A percentile compares a stretch with the other conserved stretches of the same genome.
Evolutionary conservation across 2,113 vertebrate genomes (phyloP).

Genomic region (Vanacampus margaritifer): DNA sequence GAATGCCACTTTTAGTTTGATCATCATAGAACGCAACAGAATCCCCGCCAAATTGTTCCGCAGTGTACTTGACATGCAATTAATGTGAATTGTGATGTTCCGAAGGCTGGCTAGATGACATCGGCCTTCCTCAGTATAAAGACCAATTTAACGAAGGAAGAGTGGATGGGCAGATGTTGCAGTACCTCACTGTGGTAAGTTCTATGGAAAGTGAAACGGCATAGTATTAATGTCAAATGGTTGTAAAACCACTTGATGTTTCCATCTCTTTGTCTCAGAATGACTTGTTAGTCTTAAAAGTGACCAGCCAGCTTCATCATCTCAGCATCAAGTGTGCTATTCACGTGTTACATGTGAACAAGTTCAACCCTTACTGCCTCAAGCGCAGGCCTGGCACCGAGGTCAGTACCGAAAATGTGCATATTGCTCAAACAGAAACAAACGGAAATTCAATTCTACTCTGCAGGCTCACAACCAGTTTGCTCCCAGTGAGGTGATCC

Average conservation of each 20-base stretch:
- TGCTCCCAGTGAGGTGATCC: conserved; percentile 84
- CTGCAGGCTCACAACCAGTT: conserved; percentile 70
- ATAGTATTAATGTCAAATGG: neutral
- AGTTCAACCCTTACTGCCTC: conserved; percentile 89
- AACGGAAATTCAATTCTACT: neutral
- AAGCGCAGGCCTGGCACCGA: conserved; percentile 87
- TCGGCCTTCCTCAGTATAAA: conserved; percentile 97
- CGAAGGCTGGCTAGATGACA: conserved; percentile 95
- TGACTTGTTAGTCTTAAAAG: conserved; percentile 92
- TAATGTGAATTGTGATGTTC: conserved; percentile 6
- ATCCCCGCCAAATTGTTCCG: no score
- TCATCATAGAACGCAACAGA: no score
- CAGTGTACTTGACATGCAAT: neutral
- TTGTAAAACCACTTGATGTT: neutral
- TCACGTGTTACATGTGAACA: conserved; percentile 88
- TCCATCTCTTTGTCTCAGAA: conserved; percentile 73
- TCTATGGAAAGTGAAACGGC: no score
- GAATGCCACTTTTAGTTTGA: no score
- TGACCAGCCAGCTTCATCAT: conserved; percentile 95
- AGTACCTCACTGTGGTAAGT: conserved; percentile 93
- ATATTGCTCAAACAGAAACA: neutral
- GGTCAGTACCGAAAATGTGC: conserved; percentile 69
- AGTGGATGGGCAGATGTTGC: conserved; percentile 94
- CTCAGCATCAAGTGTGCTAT: conserved; percentile 98
- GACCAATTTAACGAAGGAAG: conserved; percentile 93